Evolutionary conservation across 2,888 invertebrate species (phyloP), one percentile per base, ranked within the genome.

Genomic region (Parnassius apollo): DNA sequence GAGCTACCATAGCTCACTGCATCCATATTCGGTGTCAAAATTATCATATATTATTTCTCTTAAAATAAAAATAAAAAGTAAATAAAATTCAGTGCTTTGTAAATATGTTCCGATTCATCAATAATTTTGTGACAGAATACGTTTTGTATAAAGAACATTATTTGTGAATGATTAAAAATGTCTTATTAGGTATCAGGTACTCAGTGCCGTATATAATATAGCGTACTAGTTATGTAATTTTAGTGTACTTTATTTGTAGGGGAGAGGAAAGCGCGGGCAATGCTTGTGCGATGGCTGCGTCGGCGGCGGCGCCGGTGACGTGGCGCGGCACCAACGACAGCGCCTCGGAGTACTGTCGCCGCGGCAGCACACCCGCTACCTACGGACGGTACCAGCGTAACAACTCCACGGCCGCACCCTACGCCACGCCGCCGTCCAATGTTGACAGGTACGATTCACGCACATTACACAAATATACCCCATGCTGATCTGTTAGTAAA

Each of bases 341-440:
- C 74, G 91, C 91, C 57, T 85, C 91, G 50, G 91, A 91, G 65
- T 90, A 81, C 75, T 88, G 89, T 73, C 89, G 91, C 42, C 89
- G 91, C 69, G 91, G 91, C 75, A 92, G 86, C 83, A 92, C 92
- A 67, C 92, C 91, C 64, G 88, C 88, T 67, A 83, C 90, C 68
- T 85, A 93, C 92, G 82, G 92, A 92, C 86, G 93, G 92, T 88
- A 93, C 93, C 87, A 94, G 93, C 83, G 90, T 82, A 88, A 91
- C 88, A 86, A 88, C 82, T 78, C 86, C 71, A 83, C 81, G 69
- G 82, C 88, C 73, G 81, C 88, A 73, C 86, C 90, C 66, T 87
- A 86, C 75, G 81, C 88, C 71, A 90, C 91, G 71, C 89, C 90
- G 74, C 90, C 91, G 69, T 82, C 88, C 70, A 89, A 88, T 76